phyloP scores from a whole-genome alignment of 2,888 invertebrate species.

The Sinhomidia bicolor region DNA sequence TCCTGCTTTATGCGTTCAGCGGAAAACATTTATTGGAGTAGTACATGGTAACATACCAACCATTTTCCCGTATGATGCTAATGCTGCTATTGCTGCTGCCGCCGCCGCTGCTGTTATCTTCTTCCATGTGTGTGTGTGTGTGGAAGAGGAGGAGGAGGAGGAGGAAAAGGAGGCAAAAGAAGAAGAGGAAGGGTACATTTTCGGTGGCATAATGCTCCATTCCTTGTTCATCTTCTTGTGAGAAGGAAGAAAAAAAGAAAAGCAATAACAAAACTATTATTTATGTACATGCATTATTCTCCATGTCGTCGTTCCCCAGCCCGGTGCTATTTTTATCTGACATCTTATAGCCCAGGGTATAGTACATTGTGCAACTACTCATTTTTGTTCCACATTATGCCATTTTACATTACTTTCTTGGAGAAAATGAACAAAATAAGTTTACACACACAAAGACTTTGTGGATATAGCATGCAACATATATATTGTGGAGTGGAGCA shows the following conservation, averaged over 20 bases:
- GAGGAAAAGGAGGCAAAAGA: not conserved
- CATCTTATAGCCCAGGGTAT: constrained; percentile 9
- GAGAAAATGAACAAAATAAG: constrained; percentile 12
- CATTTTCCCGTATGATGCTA: not conserved
- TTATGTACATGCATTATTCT: constrained; percentile 49
- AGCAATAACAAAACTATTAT: constrained; percentile 52
- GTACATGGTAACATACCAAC: not conserved
- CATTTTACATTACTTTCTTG: constrained; percentile 37
- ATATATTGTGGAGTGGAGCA: no score
- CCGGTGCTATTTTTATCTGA: constrained; percentile 8
- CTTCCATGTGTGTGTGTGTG: not conserved
- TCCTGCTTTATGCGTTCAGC: constrained; percentile 23
- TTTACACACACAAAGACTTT: not conserved
- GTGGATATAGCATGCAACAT: not conserved
- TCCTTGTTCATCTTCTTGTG: not conserved
- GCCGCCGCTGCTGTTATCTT: not conserved
- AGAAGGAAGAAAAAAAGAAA: constrained; percentile 26
- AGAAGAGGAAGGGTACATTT: constrained; percentile 7
- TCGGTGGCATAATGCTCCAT: constrained; percentile 42
- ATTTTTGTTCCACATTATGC: constrained; percentile 17
- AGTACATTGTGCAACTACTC: not conserved
- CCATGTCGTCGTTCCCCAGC: not conserved
- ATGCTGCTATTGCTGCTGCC: not conserved
- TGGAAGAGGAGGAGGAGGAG: not conserved
- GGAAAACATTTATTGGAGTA: constrained; percentile 35